Evolutionary conservation across 2,888 invertebrate genomes (phyloP), one percentile per base, ranked within the genome.

Genomic region (Tillus elongatus): DNA sequence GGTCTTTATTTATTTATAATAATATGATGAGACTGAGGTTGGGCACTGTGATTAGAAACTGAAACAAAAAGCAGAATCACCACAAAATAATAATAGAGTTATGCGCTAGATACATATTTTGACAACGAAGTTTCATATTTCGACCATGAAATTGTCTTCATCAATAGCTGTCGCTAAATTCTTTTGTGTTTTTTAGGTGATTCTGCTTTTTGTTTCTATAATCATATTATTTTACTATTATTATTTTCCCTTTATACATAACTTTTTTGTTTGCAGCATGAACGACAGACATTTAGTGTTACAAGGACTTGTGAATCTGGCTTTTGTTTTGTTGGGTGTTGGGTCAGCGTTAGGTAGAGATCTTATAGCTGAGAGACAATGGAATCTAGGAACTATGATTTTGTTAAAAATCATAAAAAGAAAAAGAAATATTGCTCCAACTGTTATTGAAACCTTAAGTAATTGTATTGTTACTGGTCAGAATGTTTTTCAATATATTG

Each of bases 391-490:
- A 1, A 69, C 67, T 12, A 63, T 68, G 39, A 74, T 79, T 45
- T 51, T 80, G 3, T 66, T 72, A 24, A 73, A 73, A 53, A 67
- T 79, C 30, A 68, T 77, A 33, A 72, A 71, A 37, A 72, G 71
- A 47, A 70, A 74, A 45, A 67, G 70, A 28, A 63, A 72, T 24
- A 69, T 72, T 35, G 71, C 73, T 1, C 58, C 68, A 10, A 68
- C 69, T 4, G 68, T 79, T 36, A 61, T 79, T 4, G 69, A 74
- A 49, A 67, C 61, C 14, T 56, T 79, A 24, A 67, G 71, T 2
- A 69, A 73, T 41, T 69, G 71, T 60, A 75, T 79, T 60, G 57
- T 75, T 8, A 66, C 67, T 0, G 67, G 70, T 40, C 72, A 72
- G 35, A 67, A 65, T 39, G 68, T 72, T 29, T 58, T 63, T 15